Evolutionary conservation across 1,140 invertebrate genomes (phyloP).

Genomic region (Aporrectodea caliginosa): DNA sequence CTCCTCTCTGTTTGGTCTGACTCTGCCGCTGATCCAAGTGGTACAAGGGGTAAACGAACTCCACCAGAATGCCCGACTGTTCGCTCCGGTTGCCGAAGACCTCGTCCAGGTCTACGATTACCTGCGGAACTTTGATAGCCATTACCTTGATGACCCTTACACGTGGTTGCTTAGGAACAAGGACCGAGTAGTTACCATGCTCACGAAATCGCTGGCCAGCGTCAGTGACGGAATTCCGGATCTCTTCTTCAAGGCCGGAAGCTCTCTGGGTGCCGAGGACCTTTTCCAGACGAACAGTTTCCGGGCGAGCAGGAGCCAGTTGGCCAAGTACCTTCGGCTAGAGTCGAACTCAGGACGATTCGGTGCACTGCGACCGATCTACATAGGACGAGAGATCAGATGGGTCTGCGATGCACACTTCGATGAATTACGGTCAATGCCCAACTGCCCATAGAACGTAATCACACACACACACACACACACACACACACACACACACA

Average conservation of each 20-base stretch:
- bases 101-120: slow-evolving; percentile 33
- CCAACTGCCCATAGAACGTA: no score
- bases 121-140: slow-evolving; percentile 25
- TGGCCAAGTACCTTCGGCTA: slow-evolving; percentile 25
- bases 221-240: slow-evolving; percentile 32
- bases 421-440: slow-evolving; percentile 28
- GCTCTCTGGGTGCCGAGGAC: slow-evolving; percentile 21
- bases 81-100: slow-evolving; percentile 28
- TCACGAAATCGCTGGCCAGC: slow-evolving; percentile 35
- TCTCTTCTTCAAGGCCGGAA: slow-evolving; percentile 31
- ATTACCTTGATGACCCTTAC: slow-evolving; percentile 14
- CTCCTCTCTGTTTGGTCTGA: slow-evolving; percentile 11
- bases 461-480: no score
- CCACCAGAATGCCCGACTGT: slow-evolving; percentile 21
- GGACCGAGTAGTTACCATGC: slow-evolving; percentile 37
- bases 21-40: slow-evolving; percentile 31
- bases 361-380: slow-evolving; percentile 30
- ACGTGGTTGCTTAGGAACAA: slow-evolving; percentile 33
- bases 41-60: slow-evolving; percentile 31
- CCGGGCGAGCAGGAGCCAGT: slow-evolving; percentile 23
- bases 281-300: slow-evolving; percentile 27
- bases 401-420: slow-evolving; percentile 32
- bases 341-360: slow-evolving; percentile 26
- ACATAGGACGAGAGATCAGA: slow-evolving; percentile 28
- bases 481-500: no score